Percentiles rank a stretch among this genome's conserved stretches.
These are phyloP conservation scores for Asteroscopus sphinx DNA, from an alignment of 2,888 invertebrate species.

Conservation along the genomic window DNA sequence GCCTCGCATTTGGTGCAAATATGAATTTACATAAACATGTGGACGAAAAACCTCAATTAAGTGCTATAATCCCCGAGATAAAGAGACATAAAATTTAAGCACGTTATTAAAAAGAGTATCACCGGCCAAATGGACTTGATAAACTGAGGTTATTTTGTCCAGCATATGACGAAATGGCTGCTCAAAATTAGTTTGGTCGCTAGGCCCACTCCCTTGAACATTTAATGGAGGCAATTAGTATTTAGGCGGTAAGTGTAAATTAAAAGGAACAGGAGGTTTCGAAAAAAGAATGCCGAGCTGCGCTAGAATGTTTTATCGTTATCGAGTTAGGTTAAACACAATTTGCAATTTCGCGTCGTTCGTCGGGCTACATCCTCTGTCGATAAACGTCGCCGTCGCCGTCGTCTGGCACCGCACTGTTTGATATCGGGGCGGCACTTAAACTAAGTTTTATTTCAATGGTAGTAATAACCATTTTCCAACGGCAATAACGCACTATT, in stretches of 20 bases:
- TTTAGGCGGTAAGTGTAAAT: constrained; percentile 55
- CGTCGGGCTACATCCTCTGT: constrained; percentile 75
- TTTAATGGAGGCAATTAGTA: constrained; percentile 61
- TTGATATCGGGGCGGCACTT: constrained; percentile 50
- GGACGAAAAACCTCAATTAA: constrained; percentile 79
- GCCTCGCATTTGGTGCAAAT: constrained; percentile 52
- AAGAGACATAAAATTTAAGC: constrained; percentile 85
- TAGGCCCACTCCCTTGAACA: constrained; percentile 61
- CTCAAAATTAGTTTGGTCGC: constrained; percentile 75
- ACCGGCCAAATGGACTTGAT: constrained; percentile 83
- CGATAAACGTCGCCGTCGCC: constrained; percentile 70
- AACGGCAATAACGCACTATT: constrained; percentile 36
- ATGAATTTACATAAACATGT: constrained; percentile 65
- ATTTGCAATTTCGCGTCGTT: constrained; percentile 78
- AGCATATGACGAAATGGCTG: constrained; percentile 78
- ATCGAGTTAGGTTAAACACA: constrained; percentile 78
- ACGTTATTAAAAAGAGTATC: constrained; percentile 85
- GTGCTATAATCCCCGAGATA: constrained; percentile 78
- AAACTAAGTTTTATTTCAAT: constrained; percentile 58
- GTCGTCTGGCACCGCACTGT: constrained; percentile 58
- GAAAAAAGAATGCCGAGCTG: constrained; percentile 38
- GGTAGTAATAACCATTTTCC: constrained; percentile 57
- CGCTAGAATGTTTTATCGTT: constrained; percentile 67
- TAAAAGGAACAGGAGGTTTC: constrained; percentile 47
- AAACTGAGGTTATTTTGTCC: constrained; percentile 81